These are phyloP conservation scores for Datnioides undecimradiatus DNA, from an alignment of 2,113 vertebrate species.

Conservation along the genomic window DNA sequence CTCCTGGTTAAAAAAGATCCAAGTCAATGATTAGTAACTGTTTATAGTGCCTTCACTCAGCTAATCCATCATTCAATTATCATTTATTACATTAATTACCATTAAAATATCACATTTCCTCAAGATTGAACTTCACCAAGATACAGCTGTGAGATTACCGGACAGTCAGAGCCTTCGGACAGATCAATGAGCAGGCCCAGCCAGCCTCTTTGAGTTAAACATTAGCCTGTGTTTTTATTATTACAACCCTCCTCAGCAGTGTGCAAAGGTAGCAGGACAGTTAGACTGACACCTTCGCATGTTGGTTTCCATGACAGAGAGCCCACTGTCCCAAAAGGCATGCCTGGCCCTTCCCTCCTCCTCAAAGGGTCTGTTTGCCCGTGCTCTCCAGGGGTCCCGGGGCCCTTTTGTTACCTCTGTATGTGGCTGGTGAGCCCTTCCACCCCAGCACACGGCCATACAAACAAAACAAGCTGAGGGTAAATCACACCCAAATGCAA, in stretches of 20 bases:
- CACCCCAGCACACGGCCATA: conserved; percentile 63
- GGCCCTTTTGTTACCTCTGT: conserved; percentile 74
- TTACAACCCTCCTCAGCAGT: conserved; percentile 10
- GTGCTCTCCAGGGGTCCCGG: conserved; percentile 66
- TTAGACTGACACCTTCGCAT: conserved; percentile 22
- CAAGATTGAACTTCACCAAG: neutral
- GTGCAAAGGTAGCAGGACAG: conserved; percentile 32
- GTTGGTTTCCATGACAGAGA: conserved; percentile 71
- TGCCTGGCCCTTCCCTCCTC: conserved; percentile 46
- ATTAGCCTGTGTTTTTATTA: conserved; percentile 66
- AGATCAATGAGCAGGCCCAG: conserved; percentile 45
- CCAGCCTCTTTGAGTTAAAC: conserved; percentile 54
- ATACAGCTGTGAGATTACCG: neutral
- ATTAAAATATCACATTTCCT: neutral
- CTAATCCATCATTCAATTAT: conserved; percentile 21
- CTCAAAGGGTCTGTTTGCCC: conserved; percentile 64
- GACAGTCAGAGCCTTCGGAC: conserved; percentile 26
- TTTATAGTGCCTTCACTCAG: neutral
- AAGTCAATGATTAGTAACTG: conserved; percentile 9
- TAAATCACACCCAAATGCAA: conserved; percentile 61
- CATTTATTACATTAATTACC: conserved; percentile 28
- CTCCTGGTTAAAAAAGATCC: neutral
- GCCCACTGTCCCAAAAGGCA: conserved; percentile 64
- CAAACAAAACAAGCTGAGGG: conserved; percentile 53
- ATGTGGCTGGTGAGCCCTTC: conserved; percentile 50